Conservation (phyloP, 1,140 invertebrate genomes). For the Diprion similis region DNA sequence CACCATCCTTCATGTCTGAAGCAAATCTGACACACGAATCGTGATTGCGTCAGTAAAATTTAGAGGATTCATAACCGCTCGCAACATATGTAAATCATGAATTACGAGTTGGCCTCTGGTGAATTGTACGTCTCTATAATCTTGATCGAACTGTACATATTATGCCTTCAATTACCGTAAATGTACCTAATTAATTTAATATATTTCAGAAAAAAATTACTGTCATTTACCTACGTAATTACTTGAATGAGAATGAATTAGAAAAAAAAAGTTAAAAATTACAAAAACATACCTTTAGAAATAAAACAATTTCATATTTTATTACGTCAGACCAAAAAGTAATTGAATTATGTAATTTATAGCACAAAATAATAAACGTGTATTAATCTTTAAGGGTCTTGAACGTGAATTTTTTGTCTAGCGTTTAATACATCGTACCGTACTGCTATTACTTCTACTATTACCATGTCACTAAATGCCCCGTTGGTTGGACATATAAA, state of each 20-base stretch:
- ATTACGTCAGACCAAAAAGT: neutral
- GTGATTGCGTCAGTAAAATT: too few species aligned
- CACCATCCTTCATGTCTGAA: too few species aligned
- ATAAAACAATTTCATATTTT: neutral
- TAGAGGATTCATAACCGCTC: too few species aligned
- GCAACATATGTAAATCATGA: too few species aligned
- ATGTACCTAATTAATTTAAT: constrained; percentile 6
- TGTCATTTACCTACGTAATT: neutral
- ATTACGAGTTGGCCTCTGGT: too few species aligned
- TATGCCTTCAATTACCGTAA: constrained; percentile 7
- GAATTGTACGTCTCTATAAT: too few species aligned
- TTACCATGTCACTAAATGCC: too few species aligned
- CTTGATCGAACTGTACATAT: neutral
- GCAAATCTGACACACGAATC: too few species aligned
- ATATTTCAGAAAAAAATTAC: neutral
- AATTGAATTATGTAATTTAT: neutral
- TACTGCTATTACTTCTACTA: neutral
- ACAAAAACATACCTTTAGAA: neutral
- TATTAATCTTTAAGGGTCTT: neutral
- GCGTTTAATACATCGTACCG: neutral
- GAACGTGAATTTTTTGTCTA: neutral
- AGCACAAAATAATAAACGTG: neutral
- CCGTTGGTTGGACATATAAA: neutral
- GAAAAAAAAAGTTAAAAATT: neutral
- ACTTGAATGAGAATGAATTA: neutral